Base-by-base conservation (phyloP, 2,113 vertebrate genomes). In the Probosciger aterrimus region DNA sequence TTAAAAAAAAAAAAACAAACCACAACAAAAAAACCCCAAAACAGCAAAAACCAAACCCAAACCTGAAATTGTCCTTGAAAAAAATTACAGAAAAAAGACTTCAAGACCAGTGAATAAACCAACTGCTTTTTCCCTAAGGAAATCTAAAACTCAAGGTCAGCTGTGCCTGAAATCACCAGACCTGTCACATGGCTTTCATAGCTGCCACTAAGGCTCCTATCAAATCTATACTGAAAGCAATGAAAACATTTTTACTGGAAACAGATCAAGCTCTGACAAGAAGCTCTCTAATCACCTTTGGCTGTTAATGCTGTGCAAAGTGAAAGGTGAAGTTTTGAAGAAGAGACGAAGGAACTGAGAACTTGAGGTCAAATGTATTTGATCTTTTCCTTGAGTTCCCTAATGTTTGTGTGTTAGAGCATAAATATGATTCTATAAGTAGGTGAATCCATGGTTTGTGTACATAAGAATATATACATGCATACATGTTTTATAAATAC, bases 121-220 rank as follows among this genome's bases (percentile, higher is more conserved):
- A 89, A 67, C 10, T 60, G 53, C 9, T 80, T 90, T 80, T 92
- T 86, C 73, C 55, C 82, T 33, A 65, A 77, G 79, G 92, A 96
- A 87, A 93, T 79, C 57, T 93, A 76, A 86, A 78, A 65, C 43
- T 84, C 81, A 94, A 92, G 67, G 93, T 97, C 87, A 97, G 63
- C 18, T 52, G 49, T 73, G 67, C 35, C 43, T 90, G 81, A 91
- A 92, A 88, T 86, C 91, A 90, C 75, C 12, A 0, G 89, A 95
- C 52, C 22, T 91, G 88, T 91, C 95, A 93, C 80, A 68, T 62
- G 73, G 86, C 30, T 80, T 88, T 93, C 77, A 67, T 27, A 60
- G 57, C 52, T 91, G 82, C 50, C 52, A 90, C 52, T 77, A 73
- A 49, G 74, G 70, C 39, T 83, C 49, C 78, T 64, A 95, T 85